Evolutionary conservation across 2,113 vertebrate species (phyloP), one percentile per base, ranked within the genome.

Genomic region (Cheilinus undulatus): DNA sequence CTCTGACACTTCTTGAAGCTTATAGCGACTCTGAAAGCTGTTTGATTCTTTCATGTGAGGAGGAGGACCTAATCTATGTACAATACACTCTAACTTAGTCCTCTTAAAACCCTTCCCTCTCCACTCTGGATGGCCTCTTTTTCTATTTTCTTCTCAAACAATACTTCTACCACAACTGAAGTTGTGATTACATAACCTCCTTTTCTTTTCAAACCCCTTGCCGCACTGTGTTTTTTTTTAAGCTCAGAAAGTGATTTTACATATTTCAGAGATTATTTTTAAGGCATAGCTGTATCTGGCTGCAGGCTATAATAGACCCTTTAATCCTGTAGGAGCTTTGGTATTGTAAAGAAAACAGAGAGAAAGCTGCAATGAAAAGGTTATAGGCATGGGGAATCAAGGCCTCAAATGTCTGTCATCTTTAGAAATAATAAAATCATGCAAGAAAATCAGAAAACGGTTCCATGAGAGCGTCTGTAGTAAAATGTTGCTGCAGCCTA

Each of bases 191-290:
- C 45, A 54, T 63, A 76, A 65, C 27, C 63, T 61, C 19, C 11
- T 26, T 73, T 75, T 57, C 20, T 53, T 77, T 62, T 67, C 17
- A 69, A 12, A 19, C 40, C 43, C 40, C 0, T 12, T 46, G 28
- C 20, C 68, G 53, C 0, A 30, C 22, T 58, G 23, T 7, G 53
- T 66, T 62, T 48, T 19, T 58, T 66, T 62, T 48, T 19, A 63
- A 64, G 46, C 45, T 74, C 7, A 58, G 4, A 38, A 77, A 70
- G 59, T 34, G 60, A 77, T 83, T 67, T 59, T 42, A 62, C 51
- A 62, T 67, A 59, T 76, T 66, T 49, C 24, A 53, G 4, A 32
- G 20, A 80, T 69, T 49, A 76, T 52, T 68, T 80, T 62, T 69
- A 69, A 66, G 62, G 67, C 42, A 60, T 20, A 52, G 19, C 0